Evolutionary conservation across 2,113 vertebrate genomes (phyloP).

Genomic region (Podarcis raffonei): DNA sequence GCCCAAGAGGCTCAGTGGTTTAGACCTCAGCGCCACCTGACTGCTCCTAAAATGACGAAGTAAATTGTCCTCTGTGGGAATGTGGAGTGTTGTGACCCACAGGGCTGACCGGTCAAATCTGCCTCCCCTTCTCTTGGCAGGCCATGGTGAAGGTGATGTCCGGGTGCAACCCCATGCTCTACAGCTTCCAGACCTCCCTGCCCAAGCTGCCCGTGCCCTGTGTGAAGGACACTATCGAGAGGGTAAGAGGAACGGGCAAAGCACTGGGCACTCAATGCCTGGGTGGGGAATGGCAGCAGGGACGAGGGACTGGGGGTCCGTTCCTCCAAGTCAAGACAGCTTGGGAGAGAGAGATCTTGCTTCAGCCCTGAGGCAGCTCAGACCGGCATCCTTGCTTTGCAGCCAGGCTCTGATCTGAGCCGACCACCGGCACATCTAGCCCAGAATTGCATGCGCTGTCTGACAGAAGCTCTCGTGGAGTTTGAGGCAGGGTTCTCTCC

Average conservation of each 20-base stretch:
- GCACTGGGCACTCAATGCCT: too few species aligned
- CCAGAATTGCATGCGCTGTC: too few species aligned
- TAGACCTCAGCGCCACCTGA: too few species aligned
- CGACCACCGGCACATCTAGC: too few species aligned
- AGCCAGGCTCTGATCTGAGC: background rate
- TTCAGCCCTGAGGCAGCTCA: background rate
- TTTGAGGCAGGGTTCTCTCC: too few species aligned
- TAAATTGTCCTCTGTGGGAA: background rate
- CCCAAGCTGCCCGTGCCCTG: conserved; percentile 89
- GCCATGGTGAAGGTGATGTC: conserved; percentile 83
- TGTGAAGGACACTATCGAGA: conserved; percentile 84
- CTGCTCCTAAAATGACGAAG: too few species aligned
- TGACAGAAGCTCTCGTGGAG: too few species aligned
- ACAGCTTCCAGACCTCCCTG: conserved; percentile 93
- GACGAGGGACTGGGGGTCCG: too few species aligned
- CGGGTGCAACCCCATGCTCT: conserved; percentile 87
- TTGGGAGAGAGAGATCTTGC: background rate
- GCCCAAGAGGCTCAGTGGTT: too few species aligned
- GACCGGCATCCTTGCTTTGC: background rate
- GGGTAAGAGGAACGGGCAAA: conserved; percentile 73
- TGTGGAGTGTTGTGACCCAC: background rate
- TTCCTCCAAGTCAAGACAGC: too few species aligned
- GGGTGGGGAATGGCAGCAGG: accelerated
- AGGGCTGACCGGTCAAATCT: background rate
- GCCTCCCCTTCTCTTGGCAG: conserved; percentile 47